phyloP scores from a whole-genome alignment of 2,113 vertebrate species.

The Vulpes ferrilata region DNA sequence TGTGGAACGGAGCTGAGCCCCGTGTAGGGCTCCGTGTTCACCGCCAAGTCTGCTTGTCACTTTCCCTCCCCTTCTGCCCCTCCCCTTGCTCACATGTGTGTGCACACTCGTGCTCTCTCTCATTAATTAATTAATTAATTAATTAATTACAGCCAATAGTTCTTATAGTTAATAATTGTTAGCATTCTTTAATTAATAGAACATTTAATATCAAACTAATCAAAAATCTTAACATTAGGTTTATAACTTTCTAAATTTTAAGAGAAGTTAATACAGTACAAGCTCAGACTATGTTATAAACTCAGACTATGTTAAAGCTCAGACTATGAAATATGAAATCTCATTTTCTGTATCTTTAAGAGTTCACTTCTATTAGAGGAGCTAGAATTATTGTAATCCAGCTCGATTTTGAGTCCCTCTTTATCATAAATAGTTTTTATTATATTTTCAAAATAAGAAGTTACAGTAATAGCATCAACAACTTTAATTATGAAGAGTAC shows the following conservation, averaged over 20 bases:
- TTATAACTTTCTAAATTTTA: constrained; percentile 52
- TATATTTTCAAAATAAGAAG: constrained; percentile 55
- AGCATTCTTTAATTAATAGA: constrained; percentile 50
- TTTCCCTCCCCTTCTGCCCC: neutral
- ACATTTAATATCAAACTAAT: constrained; percentile 50
- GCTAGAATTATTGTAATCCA: constrained; percentile 16
- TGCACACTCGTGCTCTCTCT: neutral
- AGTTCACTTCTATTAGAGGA: constrained; percentile 61
- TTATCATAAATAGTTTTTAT: constrained; percentile 32
- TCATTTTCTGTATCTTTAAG: constrained; percentile 49
- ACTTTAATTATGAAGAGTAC: constrained; percentile 39
- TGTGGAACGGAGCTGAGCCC: neutral
- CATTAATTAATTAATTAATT: neutral
- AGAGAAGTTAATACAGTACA: constrained; percentile 23
- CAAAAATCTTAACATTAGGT: constrained; percentile 24
- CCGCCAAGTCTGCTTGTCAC: neutral
- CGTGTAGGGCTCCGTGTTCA: neutral
- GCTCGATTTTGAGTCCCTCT: neutral
- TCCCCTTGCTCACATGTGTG: neutral
- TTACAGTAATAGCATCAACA: constrained; percentile 1
- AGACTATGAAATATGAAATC: constrained; percentile 51
- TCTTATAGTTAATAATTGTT: constrained; percentile 19
- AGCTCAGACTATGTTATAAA: constrained; percentile 20
- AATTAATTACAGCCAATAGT: constrained; percentile 13
- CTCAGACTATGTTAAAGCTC: constrained; percentile 18